Percentiles rank a stretch among this genome's conserved stretches.
phyloP scores from a whole-genome alignment of 53 echinoderm and acorn worm genomes.

The Mesocentrotus franciscanus region DNA sequence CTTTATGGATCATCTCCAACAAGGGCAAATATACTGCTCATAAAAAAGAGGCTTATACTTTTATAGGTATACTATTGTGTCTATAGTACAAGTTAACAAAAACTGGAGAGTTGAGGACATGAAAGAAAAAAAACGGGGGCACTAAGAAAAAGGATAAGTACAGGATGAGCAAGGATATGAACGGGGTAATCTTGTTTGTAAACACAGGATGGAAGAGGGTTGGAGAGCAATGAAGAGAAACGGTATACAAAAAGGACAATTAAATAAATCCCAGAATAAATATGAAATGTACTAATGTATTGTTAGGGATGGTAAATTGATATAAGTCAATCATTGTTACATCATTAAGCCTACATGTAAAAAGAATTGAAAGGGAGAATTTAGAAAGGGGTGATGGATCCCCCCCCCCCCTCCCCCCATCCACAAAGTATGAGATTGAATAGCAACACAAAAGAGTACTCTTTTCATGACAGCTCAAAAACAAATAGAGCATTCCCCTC shows the following conservation, averaged over 20 bases:
- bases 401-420: background rate
- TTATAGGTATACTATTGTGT: no score
- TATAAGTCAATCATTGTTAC: background rate
- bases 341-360: no score
- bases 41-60: background rate
- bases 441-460: background rate
- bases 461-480: conserved; percentile 41
- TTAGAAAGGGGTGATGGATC: background rate
- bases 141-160: background rate
- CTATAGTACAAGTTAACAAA: no score
- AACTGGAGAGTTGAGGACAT: background rate
- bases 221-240: background rate
- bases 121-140: background rate
- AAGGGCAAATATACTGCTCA: background rate
- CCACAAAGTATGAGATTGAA: background rate
- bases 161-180: background rate
- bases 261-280: background rate
- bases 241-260: background rate
- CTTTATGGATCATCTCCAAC: background rate
- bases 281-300: background rate
- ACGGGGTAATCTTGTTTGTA: background rate
- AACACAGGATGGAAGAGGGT: background rate
- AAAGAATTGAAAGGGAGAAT: background rate
- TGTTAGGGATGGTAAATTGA: background rate
- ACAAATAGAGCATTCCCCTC: conserved; percentile 17